Conservation (phyloP, 2,113 vertebrate species). For the Regulus satrapa region DNA sequence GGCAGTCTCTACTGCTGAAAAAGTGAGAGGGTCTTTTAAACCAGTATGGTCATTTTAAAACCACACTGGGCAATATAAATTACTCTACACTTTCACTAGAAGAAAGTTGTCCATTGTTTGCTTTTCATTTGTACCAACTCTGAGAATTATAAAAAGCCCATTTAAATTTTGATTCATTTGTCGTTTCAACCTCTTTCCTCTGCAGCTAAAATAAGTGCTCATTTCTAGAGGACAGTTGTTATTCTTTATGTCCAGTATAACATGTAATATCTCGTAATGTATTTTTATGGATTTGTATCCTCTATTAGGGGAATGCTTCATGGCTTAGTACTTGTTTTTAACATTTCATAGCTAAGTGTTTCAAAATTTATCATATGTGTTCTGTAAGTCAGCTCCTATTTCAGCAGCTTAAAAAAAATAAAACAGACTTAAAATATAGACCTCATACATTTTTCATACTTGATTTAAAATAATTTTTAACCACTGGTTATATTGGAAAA, state of each 20-base stretch:
- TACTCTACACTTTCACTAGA: neutral
- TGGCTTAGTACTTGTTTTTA: neutral
- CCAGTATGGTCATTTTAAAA: neutral
- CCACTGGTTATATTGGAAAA: neutral
- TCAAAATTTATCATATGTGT: neutral
- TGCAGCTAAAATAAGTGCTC: neutral
- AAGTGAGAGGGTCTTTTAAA: neutral
- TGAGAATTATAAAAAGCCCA: neutral
- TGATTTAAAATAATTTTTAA: neutral
- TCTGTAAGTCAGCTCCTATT: neutral
- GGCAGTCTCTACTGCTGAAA: neutral
- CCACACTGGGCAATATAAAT: neutral
- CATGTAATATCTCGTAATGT: neutral
- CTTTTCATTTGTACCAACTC: neutral
- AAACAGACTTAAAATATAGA: neutral
- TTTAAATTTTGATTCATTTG: neutral
- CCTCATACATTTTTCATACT: neutral
- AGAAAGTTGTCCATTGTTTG: neutral
- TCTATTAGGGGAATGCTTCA: neutral
- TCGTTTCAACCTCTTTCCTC: neutral
- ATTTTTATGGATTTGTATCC: neutral
- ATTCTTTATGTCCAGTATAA: neutral
- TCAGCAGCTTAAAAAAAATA: neutral
- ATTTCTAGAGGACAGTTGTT: neutral
- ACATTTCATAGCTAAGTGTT: neutral